A percentile compares a stretch with the other conserved stretches of the same genome.
Conservation (phyloP, 1,140 invertebrate genomes). For the Vollenhovia emeryi region DNA sequence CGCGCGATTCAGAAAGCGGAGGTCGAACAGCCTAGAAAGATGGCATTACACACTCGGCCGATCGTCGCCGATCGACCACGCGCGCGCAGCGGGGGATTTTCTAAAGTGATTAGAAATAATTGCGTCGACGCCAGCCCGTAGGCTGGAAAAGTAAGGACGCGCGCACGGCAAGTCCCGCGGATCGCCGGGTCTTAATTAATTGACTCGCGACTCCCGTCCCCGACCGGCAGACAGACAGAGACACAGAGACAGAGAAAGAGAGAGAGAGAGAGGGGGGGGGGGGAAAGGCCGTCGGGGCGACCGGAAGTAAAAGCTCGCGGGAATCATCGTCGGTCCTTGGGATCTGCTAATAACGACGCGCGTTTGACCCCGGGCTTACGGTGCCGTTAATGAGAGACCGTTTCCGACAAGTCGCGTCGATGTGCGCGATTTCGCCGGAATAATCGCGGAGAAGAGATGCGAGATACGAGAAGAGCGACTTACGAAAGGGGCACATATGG, state of each 20-base stretch:
- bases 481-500: neutral
- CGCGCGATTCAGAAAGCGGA: conserved; percentile 28
- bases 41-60: conserved; percentile 42
- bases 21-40: conserved; percentile 58
- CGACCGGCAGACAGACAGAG: neutral
- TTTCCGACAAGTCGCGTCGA: conserved; percentile 19
- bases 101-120: conserved; percentile 72
- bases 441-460: neutral
- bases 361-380: conserved; percentile 19
- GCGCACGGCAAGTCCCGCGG: conserved; percentile 5
- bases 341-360: conserved; percentile 25
- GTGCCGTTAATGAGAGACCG: conserved; percentile 29
- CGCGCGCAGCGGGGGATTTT: conserved; percentile 38
- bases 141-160: conserved; percentile 50
- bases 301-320: conserved; percentile 41
- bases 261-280: neutral
- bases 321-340: neutral
- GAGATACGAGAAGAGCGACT: neutral
- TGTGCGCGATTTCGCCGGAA: conserved; percentile 22
- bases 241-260: neutral
- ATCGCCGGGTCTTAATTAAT: conserved; percentile 59
- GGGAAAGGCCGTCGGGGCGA: neutral
- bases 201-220: conserved; percentile 9
- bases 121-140: conserved; percentile 50
- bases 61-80: conserved; percentile 25